Percentiles rank a stretch among this genome's conserved stretches.
Evolutionary conservation across 2,888 invertebrate species (phyloP).

Genomic region (Luperina nickerlii): DNA sequence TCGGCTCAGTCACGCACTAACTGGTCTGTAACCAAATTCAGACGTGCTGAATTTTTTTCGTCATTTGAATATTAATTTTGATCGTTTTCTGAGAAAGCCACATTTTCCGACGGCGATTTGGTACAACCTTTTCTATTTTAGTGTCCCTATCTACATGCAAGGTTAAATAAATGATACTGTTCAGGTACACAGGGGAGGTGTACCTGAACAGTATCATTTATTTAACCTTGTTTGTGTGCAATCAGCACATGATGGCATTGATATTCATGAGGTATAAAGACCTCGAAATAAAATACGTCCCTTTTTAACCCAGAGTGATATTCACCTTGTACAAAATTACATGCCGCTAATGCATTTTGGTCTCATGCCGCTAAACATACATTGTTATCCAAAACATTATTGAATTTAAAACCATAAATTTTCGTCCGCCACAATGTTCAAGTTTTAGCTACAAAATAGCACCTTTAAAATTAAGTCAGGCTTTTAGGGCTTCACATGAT

Average conservation of each 20-base stretch:
- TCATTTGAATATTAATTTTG: constrained; percentile 29
- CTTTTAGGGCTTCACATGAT: constrained; percentile 28
- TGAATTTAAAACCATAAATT: constrained; percentile 43
- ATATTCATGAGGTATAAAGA: background rate
- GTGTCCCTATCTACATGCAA: background rate
- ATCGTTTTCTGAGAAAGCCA: background rate
- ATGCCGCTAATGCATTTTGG: constrained; percentile 9
- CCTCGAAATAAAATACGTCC: background rate
- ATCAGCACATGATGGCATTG: background rate
- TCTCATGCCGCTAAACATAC: constrained; percentile 13
- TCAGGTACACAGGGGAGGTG: background rate
- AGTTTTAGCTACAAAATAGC: constrained; percentile 20
- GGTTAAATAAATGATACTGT: background rate
- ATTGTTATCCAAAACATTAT: constrained; percentile 8
- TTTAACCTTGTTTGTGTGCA: too few relatives aligned
- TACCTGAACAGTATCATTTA: too few relatives aligned
- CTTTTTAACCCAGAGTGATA: background rate
- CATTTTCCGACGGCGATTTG: background rate
- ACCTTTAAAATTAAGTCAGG: constrained; percentile 6
- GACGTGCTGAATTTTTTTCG: constrained; percentile 21
- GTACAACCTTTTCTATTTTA: background rate
- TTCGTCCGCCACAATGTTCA: constrained; percentile 9
- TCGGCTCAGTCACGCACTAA: constrained; percentile 25
- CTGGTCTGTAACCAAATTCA: constrained; percentile 20
- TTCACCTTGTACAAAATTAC: background rate